phyloP scores from a whole-genome alignment of 1,140 invertebrate genomes.

The Octopus bimaculoides region DNA sequence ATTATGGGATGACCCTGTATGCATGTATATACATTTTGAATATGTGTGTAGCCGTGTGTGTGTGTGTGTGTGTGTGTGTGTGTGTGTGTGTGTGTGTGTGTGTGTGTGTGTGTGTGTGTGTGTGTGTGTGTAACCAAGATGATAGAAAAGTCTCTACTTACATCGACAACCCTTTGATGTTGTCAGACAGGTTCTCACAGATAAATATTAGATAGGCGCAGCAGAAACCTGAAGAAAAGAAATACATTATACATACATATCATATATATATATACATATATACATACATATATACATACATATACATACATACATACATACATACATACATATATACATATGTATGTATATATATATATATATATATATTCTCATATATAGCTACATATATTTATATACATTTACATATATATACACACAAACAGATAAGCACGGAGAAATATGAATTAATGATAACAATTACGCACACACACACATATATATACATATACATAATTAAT shows the following conservation, averaged over 20 bases:
- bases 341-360: not conserved
- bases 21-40: too few relatives aligned
- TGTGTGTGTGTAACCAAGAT: too few relatives aligned
- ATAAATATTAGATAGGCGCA: constrained; percentile 81
- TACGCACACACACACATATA: not conserved
- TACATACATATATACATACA: not conserved
- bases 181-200: constrained; percentile 55
- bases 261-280: too few relatives aligned
- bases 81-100: too few relatives aligned
- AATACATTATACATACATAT: constrained; percentile 15
- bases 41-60: too few relatives aligned
- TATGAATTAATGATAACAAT: not conserved
- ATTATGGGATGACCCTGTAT: too few relatives aligned
- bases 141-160: constrained; percentile 30
- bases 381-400: not conserved
- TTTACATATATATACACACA: not conserved
- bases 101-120: too few relatives aligned
- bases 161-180: constrained; percentile 48
- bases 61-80: too few relatives aligned
- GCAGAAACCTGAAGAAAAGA: constrained; percentile 67
- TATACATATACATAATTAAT: not conserved
- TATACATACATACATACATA: not conserved
- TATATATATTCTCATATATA: not conserved
- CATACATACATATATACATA: not conserved
- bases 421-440: not conserved